Evolutionary conservation across 2,888 invertebrate species (phyloP), one percentile per base, ranked within the genome.

Genomic region (Congeria kusceri): DNA sequence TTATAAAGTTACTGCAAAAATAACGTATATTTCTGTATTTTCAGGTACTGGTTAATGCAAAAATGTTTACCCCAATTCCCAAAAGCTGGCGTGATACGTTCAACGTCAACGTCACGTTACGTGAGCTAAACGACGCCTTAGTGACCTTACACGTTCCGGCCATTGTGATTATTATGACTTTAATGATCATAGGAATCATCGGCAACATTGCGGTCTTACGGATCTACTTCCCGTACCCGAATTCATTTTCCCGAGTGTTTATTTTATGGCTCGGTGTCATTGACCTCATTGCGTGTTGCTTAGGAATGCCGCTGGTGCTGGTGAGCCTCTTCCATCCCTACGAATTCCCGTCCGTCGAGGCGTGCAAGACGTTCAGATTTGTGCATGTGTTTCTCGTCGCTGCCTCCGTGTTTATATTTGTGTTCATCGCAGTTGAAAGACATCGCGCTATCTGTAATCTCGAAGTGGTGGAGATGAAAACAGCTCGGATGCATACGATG

Each of bases 381-480:
- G 74, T 84, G 13, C 86, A 87, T 23, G 82, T 86, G 9, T 84
- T 87, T 53, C 65, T 86, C 13, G 85, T 85, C 5, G 79, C 87
- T n/a, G 84, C 80, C 23, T 88, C 90, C 3, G 90, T 87, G 1
- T 77, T 90, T 47, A 86, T 87, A 27, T 77, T 90, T 27, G 75
- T 87, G 1, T 84, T 86, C 0, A 88, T 90, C 66, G 87, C 89
- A 4, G 79, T 84, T 11, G 89, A 88, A 62, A 66, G 91, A 25
- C 89, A 87, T 77, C 70, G 84, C 53, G 86, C 87, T 53, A 85
- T 91, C 15, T 89, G 90, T 59, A 81, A 74, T 20, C 88, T 89
- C 5, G 82, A 87, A 11, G 82, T 83, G 25, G 70, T 64, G n/a
- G 85, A 87, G 58, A 78, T 88, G 63, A 73, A 85, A 1, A 71